Evolutionary conservation across 2,113 vertebrate species (phyloP), one percentile per base, ranked within the genome.

Genomic region (Perccottus glenii): DNA sequence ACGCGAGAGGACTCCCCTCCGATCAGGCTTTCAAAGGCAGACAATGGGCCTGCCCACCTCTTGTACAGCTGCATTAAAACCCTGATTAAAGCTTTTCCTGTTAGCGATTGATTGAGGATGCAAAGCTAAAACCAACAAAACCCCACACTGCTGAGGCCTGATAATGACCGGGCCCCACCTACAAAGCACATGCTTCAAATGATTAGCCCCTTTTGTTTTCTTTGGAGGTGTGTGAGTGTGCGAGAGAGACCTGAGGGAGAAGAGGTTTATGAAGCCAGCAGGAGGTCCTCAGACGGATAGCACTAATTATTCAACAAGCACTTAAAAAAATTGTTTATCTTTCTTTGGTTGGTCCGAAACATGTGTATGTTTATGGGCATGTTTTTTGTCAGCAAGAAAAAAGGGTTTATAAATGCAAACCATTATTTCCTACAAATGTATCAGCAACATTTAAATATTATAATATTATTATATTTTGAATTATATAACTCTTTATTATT

Each of bases 21-120:
- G 78, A 80, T 85, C 79, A 63, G 85, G 80, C 90, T 95, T 94
- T 96, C 93, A 96, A 90, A 86, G 90, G 70, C 89, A 85, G 89
- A 96, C 94, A 98, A 96, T 94, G 86, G 86, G 86, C 92, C 83
- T 82, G 90, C 78, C 81, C 91, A 91, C 90, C 91, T 91, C 91
- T 92, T 92, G 94, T 94, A 94, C 90, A 75, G 91, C 83, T 87
- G 93, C 93, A 93, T 95, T 95, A 94, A 94, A 94, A 95, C 92
- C 92, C 92, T 95, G 94, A 96, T 96, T 96, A 96, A 95, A 95
- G 93, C 94, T 93, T 94, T 93, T 94, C 94, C 93, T 73, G 88
- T 93, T 94, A 93, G 92, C 89, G 89, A 93, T 91, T 95, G 94
- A 95, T 94, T 94, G 93, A 94, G 87, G 89, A 93, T 94, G 93